These are phyloP conservation scores for Leptopterna dolabrata DNA, from an alignment of 2,888 invertebrate genomes.

Conservation along the genomic window DNA sequence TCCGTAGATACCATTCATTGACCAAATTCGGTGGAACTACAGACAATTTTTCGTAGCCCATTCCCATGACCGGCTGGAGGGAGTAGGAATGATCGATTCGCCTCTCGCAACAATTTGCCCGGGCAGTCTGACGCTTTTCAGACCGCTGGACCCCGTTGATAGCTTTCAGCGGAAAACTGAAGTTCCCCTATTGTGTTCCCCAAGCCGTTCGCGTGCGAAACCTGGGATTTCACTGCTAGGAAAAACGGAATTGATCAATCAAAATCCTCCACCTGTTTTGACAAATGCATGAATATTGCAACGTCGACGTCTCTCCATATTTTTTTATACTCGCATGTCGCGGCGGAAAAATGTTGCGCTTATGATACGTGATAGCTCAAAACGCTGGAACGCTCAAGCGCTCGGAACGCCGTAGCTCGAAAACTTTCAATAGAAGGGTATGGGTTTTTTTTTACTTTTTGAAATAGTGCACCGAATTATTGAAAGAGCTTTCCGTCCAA, in stretches of 20 bases:
- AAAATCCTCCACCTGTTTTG: not conserved
- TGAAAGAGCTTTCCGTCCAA: too few species aligned
- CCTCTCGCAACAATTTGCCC: not conserved
- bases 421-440: too few species aligned
- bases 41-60: too few species aligned
- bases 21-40: too few species aligned
- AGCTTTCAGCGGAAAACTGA: not conserved
- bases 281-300: not conserved
- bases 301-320: not conserved
- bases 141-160: not conserved
- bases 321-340: not conserved
- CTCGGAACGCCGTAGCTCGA: too few species aligned
- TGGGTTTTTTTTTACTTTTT: too few species aligned
- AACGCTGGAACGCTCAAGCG: too few species aligned
- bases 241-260: not conserved
- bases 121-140: not conserved
- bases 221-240: not conserved
- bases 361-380: not conserved
- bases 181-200: not conserved
- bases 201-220: not conserved
- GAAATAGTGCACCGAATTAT: too few species aligned
- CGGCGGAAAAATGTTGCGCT: not conserved
- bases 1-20: too few species aligned
- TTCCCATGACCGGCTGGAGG: not conserved
- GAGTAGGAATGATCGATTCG: not conserved